Percentiles rank a stretch among this genome's conserved stretches.
Conservation (phyloP, 53 echinoderm and acorn worm genomes). For the Pentamera pediparva region DNA sequence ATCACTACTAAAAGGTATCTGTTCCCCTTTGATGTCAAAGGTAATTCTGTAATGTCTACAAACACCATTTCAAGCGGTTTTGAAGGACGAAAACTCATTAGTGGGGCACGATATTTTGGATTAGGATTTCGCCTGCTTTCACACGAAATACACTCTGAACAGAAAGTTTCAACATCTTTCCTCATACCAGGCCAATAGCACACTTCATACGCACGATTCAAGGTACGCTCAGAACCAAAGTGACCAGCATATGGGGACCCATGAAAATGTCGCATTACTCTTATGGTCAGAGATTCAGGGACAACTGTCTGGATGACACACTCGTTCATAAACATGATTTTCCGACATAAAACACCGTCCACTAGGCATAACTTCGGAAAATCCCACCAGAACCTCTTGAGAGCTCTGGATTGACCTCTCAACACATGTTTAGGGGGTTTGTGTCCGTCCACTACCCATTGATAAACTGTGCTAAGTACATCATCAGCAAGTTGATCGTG, state of each 20-base stretch:
- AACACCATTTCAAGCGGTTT: no score
- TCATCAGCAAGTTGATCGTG: not conserved
- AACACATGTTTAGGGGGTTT: not conserved
- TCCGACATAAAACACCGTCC: not conserved
- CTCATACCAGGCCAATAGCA: conserved; percentile 39
- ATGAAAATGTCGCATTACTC: conserved; percentile 7
- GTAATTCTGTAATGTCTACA: no score
- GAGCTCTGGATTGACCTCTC: not conserved
- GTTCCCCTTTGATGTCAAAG: no score
- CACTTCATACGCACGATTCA: not conserved
- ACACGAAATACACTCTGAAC: conserved; percentile 12
- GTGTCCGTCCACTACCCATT: not conserved
- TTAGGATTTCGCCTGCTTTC: conserved; percentile 18
- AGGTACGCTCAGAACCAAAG: conserved; percentile 19
- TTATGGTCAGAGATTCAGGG: conserved; percentile 3
- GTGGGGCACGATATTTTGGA: conserved; percentile 22
- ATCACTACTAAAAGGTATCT: no score
- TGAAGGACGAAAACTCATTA: no score
- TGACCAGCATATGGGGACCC: conserved; percentile 33
- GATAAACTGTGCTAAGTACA: not conserved
- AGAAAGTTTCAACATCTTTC: not conserved
- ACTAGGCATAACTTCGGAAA: not conserved
- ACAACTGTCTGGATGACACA: not conserved
- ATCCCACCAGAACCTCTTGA: not conserved
- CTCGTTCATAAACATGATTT: not conserved